Evolutionary conservation across 2,113 vertebrate species (phyloP), one percentile per base, ranked within the genome.

Genomic region (Piaya cayana): DNA sequence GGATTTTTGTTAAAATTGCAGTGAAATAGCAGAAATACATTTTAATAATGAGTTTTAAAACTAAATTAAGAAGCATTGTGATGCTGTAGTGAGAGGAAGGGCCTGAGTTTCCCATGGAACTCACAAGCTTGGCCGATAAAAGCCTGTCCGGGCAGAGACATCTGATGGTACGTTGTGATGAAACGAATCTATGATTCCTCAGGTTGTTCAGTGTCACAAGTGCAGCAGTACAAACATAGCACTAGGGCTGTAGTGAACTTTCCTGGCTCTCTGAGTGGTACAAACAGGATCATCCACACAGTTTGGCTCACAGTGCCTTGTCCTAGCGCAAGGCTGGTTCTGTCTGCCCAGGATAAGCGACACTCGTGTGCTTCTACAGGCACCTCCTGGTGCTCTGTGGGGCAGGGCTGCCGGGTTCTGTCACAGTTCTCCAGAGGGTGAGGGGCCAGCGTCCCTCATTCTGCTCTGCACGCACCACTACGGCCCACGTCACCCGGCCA

Each of bases 191-290:
- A 15, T 1, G 23, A 37, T 36, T 20, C n/a, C 30, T 39, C 60
- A 4, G 12, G 22, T 29, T 36, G n/a, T 21, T 21, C 5, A 9
- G 53, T 16, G 56, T 11, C 47, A 49, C 12, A 53, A 16, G n/a
- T 30, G 25, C 0, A 7, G 60, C 69, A 34, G 39, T 0, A 1
- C 47, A 19, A 1, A 1, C 2, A 15, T 0, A 25, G 14, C 1
- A 7, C 2, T 18, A 53, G 0, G 7, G 27, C 75, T 29, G 42
- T 27, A 49, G 22, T 1, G 50, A 8, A 8, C 32, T 13, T 72
- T 15, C 76, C 65, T 26, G 29, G 30, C 37, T 36, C 39, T 69
- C n/a, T 1, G 17, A 70, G 72, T 17, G 22, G 50, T 47, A 52
- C 34, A 30, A 32, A 36, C 19, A 30, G n/a, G 11, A 53, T 55